Evolutionary conservation across 2,113 vertebrate genomes (phyloP).

Genomic region (Ranitomeya variabilis): DNA sequence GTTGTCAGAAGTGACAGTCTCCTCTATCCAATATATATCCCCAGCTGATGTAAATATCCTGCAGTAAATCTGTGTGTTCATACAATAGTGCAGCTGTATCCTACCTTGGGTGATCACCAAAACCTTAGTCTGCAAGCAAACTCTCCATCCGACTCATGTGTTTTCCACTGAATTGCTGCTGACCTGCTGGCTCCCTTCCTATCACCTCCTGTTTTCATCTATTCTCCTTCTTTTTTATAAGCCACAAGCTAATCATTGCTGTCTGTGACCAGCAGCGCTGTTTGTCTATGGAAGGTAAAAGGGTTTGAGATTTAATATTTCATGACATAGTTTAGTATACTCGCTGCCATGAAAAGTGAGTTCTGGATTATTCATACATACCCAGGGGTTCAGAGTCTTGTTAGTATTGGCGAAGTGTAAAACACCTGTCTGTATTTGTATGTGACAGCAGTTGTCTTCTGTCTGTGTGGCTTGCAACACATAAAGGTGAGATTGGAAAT

Average conservation of each 20-base stretch:
- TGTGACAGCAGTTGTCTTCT: background rate
- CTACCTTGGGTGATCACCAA: conserved; percentile 31
- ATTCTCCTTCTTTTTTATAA: background rate
- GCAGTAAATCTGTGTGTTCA: background rate
- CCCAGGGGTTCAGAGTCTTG: conserved; percentile 5
- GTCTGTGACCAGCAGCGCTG: background rate
- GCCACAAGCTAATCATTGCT: conserved; percentile 6
- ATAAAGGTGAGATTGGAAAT: background rate
- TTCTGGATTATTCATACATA: conserved; percentile 40
- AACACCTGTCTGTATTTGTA: conserved; percentile 33
- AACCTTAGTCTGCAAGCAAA: background rate
- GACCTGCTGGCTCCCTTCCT: background rate
- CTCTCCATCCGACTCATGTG: background rate
- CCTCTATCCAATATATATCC: background rate
- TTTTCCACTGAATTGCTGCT: background rate
- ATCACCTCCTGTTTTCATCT: conserved; percentile 19
- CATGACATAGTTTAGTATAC: conserved; percentile 15
- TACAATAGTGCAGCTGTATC: conserved; percentile 13
- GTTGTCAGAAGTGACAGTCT: conserved; percentile 17
- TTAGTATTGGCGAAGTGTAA: conserved; percentile 9
- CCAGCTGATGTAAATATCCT: background rate
- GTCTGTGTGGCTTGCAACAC: background rate
- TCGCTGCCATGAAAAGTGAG: conserved; percentile 10
- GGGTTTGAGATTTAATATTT: conserved; percentile 1
- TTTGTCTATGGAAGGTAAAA: conserved; percentile 1